phyloP scores from a whole-genome alignment of 2,888 invertebrate species.

The Monochamus alternatus region DNA sequence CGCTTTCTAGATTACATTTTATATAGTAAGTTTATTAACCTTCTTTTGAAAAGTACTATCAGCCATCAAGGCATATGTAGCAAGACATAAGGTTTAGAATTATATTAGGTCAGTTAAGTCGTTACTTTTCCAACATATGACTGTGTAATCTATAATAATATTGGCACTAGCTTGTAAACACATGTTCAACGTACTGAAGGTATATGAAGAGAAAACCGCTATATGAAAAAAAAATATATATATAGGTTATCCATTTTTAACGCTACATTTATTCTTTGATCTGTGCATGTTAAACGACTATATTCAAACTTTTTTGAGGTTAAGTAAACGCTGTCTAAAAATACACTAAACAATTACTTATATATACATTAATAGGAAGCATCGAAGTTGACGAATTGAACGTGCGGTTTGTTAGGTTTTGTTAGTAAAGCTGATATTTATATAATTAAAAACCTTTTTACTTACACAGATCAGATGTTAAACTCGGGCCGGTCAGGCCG shows the following conservation, averaged over 20 bases:
- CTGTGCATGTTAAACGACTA: neutral
- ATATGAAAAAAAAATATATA: neutral
- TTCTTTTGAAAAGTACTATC: too few relatives aligned
- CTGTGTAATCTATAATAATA: constrained; percentile 13
- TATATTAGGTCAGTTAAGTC: neutral
- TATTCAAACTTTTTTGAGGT: constrained; percentile 40
- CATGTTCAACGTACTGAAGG: neutral
- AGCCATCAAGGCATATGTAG: too few relatives aligned
- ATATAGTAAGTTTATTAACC: too few relatives aligned
- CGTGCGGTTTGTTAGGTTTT: neutral
- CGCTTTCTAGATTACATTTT: too few relatives aligned
- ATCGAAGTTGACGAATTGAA: constrained; percentile 12
- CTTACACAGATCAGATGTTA: constrained; percentile 65
- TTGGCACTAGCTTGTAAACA: constrained; percentile 1
- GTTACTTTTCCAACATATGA: neutral
- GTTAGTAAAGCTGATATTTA: constrained; percentile 1
- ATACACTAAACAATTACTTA: constrained; percentile 30
- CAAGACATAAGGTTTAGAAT: too few relatives aligned
- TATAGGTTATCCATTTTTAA: neutral
- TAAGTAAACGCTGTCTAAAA: constrained; percentile 38
- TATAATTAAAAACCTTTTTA: constrained; percentile 42
- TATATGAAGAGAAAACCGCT: neutral
- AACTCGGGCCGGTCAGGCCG: constrained; percentile 66
- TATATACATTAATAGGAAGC: constrained; percentile 24
- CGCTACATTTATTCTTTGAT: constrained; percentile 1